Evolutionary conservation across 1,140 invertebrate genomes (phyloP), one percentile per base, ranked within the genome.

Genomic region (Augochlora pura): DNA sequence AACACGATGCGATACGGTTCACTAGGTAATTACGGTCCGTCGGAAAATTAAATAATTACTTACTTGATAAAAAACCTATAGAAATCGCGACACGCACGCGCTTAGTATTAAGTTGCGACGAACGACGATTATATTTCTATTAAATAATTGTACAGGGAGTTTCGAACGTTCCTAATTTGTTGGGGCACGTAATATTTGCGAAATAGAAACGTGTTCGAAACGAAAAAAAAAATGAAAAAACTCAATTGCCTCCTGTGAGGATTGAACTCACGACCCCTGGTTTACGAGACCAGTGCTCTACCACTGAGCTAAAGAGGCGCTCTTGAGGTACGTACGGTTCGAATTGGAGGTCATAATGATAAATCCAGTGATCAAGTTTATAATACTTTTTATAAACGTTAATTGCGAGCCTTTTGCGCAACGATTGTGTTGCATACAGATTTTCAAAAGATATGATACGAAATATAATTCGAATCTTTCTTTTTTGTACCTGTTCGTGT

Each of bases 221-320:
- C 21, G 32, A 63, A 57, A 69, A 80, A 57, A 77, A 63, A 25
- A 16, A 32, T 2, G 32, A 32, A 74, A 82, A 82, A 73, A 67
- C 54, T 59, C n/a, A 57, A 2, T 52, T 94, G 94, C 94, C 93
- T 94, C 94, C 94, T 94, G 93, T 94, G 95, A 95, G 95, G 94
- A 94, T 95, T 94, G 95, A 96, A 96, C 95, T 95, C 95, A 94
- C 95, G 95, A 96, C 95, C 95, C 94, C 95, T 95, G 95, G 95
- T 96, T 96, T 96, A 96, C 95, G 94, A 96, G 95, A 96, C 95
- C 95, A 96, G 95, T 95, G 95, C 95, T 96, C 95, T 96, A 94
- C 95, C 95, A 95, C 95, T 96, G 95, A 96, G 95, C 95, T 95
- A 95, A 95, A 94, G 94, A 95, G 95, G 95, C 95, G 38, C 54